Percentiles rank a stretch among this genome's conserved stretches.
These are phyloP conservation scores for Caenorhabditis inopinata DNA, from an alignment of 1,140 invertebrate genomes.

Conservation along the genomic window DNA sequence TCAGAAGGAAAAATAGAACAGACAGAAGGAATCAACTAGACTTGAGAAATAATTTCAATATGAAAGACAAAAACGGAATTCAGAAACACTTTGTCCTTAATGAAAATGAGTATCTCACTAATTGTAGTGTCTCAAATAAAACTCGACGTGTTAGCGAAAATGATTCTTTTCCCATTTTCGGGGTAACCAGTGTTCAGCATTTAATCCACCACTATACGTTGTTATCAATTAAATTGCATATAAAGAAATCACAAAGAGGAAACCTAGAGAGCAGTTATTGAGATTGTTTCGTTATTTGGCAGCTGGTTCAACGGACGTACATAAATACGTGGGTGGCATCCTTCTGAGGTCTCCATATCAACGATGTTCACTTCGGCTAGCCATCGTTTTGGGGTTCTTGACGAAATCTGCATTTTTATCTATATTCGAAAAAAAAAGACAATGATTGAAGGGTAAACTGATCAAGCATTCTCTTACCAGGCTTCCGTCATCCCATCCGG, in stretches of 20 bases:
- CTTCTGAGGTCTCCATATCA: conserved; percentile 26
- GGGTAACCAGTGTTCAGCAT: too few relatives aligned
- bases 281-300: conserved; percentile 4
- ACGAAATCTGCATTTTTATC: not conserved
- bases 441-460: not conserved
- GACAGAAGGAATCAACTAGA: not conserved
- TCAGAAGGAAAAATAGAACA: not conserved
- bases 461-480: conserved; percentile 22
- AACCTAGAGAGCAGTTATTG: conserved; percentile 28
- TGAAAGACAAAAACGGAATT: not conserved
- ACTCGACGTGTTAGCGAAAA: too few relatives aligned
- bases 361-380: conserved; percentile 51
- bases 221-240: too few relatives aligned
- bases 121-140: too few relatives aligned
- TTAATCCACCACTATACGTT: too few relatives aligned
- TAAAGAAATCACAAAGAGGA: too few relatives aligned
- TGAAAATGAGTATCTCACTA: too few relatives aligned
- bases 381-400: conserved; percentile 37
- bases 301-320: conserved; percentile 32
- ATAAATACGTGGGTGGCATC: conserved; percentile 33
- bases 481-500: conserved; percentile 42
- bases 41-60: not conserved
- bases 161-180: too few relatives aligned
- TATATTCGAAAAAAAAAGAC: not conserved
- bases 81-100: too few relatives aligned